Evolutionary conservation across 2,888 invertebrate species (phyloP).

Genomic region (Leucania comma): DNA sequence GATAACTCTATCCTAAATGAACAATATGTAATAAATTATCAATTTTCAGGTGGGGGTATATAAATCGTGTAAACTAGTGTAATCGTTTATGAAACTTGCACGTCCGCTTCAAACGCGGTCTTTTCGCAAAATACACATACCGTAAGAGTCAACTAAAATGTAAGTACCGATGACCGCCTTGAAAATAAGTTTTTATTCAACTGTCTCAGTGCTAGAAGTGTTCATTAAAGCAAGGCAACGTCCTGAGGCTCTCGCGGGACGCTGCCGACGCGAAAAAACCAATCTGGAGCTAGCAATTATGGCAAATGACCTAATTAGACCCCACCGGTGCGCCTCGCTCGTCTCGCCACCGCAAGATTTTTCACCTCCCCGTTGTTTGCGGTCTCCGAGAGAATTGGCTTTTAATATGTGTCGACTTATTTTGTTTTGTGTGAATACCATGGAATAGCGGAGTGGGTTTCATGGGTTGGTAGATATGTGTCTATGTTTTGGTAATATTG

Average conservation of each 20-base stretch:
- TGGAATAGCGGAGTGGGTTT: constrained; percentile 16
- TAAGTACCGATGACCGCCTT: constrained; percentile 49
- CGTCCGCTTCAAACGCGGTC: not conserved
- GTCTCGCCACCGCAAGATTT: constrained; percentile 76
- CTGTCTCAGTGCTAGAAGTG: constrained; percentile 73
- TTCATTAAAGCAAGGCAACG: constrained; percentile 84
- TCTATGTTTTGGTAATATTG: not conserved
- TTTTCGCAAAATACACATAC: constrained; percentile 17
- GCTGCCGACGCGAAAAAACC: constrained; percentile 88
- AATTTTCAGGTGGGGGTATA: no score
- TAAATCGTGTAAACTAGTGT: no score
- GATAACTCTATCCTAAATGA: no score
- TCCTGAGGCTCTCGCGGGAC: constrained; percentile 80
- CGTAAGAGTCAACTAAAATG: constrained; percentile 45
- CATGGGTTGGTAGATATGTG: constrained; percentile 10
- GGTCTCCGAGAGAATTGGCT: constrained; percentile 76
- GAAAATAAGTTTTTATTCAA: constrained; percentile 63
- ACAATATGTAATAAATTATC: no score
- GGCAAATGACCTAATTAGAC: constrained; percentile 87
- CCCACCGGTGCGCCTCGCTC: constrained; percentile 68
- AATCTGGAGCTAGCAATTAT: constrained; percentile 88
- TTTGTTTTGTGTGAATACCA: constrained; percentile 60
- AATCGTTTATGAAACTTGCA: not conserved
- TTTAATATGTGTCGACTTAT: constrained; percentile 75
- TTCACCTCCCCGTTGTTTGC: constrained; percentile 78